Conservation (phyloP, 2,888 invertebrate species). For the Chymomyza fuscimana region DNA sequence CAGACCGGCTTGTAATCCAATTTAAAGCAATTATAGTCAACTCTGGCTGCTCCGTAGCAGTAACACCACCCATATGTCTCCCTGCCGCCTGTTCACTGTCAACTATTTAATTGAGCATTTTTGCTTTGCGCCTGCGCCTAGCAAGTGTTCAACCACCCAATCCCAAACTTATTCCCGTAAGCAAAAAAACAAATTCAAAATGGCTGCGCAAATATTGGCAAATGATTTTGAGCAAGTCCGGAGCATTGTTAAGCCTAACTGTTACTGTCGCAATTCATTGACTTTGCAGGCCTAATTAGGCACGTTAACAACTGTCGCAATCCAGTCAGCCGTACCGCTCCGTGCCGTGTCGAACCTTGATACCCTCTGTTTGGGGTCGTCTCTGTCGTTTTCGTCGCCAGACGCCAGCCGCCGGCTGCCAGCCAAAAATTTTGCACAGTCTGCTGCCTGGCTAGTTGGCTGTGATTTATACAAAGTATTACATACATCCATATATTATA, state of each 20-base stretch:
- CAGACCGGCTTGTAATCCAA: constrained; percentile 31
- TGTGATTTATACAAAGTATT: constrained; percentile 24
- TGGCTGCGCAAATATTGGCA: constrained; percentile 78
- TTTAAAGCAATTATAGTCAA: constrained; percentile 34
- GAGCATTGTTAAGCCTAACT: constrained; percentile 60
- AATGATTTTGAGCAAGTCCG: constrained; percentile 1
- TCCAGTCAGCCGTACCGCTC: constrained; percentile 60
- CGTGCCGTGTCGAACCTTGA: constrained; percentile 30
- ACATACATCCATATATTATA: neutral
- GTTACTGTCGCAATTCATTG: constrained; percentile 75
- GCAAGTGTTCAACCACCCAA: neutral
- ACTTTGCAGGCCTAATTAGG: constrained; percentile 75
- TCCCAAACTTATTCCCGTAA: neutral
- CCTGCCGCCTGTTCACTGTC: neutral
- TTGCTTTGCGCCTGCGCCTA: constrained; percentile 46
- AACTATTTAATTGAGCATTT: constrained; percentile 44
- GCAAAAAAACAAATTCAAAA: constrained; percentile 64
- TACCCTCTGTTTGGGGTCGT: constrained; percentile 64
- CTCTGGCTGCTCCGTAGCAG: neutral
- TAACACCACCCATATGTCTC: neutral
- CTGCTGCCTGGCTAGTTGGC: constrained; percentile 6
- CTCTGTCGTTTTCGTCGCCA: constrained; percentile 45
- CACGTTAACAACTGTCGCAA: constrained; percentile 74
- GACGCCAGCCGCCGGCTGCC: constrained; percentile 54
- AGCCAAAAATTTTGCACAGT: constrained; percentile 26